These are phyloP conservation scores for Microplitis deprimator DNA, from an alignment of 2,888 invertebrate genomes.

Conservation along the genomic window DNA sequence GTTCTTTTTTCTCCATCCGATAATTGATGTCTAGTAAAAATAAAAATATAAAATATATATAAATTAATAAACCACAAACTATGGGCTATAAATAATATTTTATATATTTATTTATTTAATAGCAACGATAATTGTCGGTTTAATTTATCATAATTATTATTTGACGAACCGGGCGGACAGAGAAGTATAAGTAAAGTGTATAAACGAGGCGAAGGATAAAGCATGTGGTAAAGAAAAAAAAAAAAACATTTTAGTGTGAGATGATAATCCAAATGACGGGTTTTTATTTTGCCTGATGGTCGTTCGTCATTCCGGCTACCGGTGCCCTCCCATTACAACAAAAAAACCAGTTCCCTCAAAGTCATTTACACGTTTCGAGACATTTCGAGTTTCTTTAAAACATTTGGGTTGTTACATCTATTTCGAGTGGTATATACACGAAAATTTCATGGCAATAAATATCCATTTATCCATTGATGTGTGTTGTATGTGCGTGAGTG, in stretches of 20 bases:
- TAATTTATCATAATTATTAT: slow-evolving; percentile 37
- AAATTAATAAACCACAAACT: no score
- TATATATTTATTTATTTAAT: background rate
- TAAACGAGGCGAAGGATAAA: slow-evolving; percentile 7
- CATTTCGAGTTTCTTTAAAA: background rate
- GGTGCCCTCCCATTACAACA: slow-evolving; percentile 39
- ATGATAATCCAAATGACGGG: slow-evolving; percentile 58
- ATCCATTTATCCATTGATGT: background rate
- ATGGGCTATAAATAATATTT: background rate
- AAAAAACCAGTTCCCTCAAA: slow-evolving; percentile 19
- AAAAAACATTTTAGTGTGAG: slow-evolving; percentile 48
- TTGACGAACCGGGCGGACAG: slow-evolving; percentile 11
- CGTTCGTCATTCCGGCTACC: slow-evolving; percentile 56
- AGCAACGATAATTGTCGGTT: slow-evolving; percentile 27
- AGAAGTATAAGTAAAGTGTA: slow-evolving; percentile 20
- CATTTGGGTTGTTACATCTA: background rate
- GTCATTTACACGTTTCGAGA: background rate
- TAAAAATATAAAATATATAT: no score
- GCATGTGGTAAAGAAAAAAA: slow-evolving; percentile 25
- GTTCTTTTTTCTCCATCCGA: no score
- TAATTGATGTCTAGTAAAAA: no score
- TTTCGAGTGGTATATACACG: background rate
- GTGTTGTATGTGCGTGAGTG: no score
- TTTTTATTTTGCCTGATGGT: slow-evolving; percentile 46
- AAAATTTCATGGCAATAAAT: background rate